Percentiles rank a stretch among this genome's conserved stretches.
Evolutionary conservation across 2,797 vertebrate species (phyloP).

Genomic region (Urosaurus nigricauda): DNA sequence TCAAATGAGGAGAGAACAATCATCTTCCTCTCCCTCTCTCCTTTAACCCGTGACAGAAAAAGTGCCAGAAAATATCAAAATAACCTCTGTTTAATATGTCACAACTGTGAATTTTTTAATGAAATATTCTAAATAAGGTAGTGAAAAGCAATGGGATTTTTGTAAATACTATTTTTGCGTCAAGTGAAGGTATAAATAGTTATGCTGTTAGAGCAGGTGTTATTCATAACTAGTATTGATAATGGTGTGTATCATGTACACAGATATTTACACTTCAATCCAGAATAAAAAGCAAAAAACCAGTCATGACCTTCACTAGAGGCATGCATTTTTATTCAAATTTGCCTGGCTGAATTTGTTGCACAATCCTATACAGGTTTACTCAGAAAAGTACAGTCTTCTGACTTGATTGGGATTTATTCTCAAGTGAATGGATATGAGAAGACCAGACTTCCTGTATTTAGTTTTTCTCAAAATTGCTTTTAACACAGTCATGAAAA

Average conservation of each 20-base stretch:
- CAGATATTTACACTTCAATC: not conserved
- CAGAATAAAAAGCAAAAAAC: not conserved
- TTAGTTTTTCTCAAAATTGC: no score
- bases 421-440: no score
- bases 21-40: not conserved
- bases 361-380: not conserved
- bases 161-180: no score
- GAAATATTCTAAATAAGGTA: no score
- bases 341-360: not conserved
- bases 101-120: not conserved
- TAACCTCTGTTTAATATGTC: not conserved
- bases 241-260: not conserved
- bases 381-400: no score
- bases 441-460: no score
- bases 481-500: no score
- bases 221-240: not conserved
- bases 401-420: no score
- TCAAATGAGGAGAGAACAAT: not conserved
- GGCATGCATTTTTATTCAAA: constrained; percentile 28
- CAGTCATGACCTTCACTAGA: not conserved
- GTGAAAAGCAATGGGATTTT: no score
- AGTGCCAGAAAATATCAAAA: not conserved
- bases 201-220: not conserved
- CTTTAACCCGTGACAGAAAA: constrained; percentile 2
- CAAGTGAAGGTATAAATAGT: not conserved